Evolutionary conservation across 1,140 invertebrate species (phyloP), one percentile per base, ranked within the genome.

Genomic region (Spodoptera frugiperda): DNA sequence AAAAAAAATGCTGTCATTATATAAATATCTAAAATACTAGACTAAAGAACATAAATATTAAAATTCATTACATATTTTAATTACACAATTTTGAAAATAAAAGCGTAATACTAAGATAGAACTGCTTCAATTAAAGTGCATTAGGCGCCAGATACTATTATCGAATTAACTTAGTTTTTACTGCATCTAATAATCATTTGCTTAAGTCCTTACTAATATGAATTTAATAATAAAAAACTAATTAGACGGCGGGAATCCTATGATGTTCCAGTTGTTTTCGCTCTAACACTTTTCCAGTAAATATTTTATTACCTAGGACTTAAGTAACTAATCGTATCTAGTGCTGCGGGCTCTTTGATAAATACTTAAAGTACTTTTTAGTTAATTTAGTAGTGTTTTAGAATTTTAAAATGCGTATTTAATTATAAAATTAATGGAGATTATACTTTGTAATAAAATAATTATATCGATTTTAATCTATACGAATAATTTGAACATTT

Each of bases 161-260:
- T 57, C 11, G 10, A 57, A 30, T 39, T 44, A 8, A 17, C 30
- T 61, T 61, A 61, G 57, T 44, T 61, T 39, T 61, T 44, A 61
- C 57, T 39, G n/a, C 30, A 19, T 15, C 10, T 15, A 44, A 61
- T 61, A 61, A 19, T 17, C 30, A 10, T 33, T 21, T 30, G 21
- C 11, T 9, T 9, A 15, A n/a, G 30, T 30, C 14, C 55, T n/a
- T n/a, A n/a, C n/a, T 30, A 14, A 59, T 59, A 15, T 39, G n/a
- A 61, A 61, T 61, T 61, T 33, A 39, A 61, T 44, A 61, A 44
- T 44, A 61, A 61, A 17, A 39, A 59, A 19, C 0, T 61, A 61
- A 61, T 61, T 15, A 10, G 2, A 39, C 33, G 33, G 1, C 19
- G 17, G 21, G 30, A n/a, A n/a, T 15, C 8, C 9, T 21, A 2